Evolutionary conservation across 2,113 vertebrate genomes (phyloP).

Genomic region (Tenrec ecaudatus): DNA sequence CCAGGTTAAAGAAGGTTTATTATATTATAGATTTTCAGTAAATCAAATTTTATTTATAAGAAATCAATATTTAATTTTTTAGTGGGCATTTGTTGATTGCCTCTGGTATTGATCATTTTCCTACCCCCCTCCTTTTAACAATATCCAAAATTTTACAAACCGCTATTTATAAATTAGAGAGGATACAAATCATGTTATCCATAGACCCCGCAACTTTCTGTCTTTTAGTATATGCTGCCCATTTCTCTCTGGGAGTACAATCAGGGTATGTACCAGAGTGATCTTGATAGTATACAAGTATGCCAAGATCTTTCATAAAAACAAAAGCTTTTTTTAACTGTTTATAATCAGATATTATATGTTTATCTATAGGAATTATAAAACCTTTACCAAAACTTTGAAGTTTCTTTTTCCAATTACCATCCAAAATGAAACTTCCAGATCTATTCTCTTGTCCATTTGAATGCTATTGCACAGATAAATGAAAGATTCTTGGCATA

Average conservation of each 20-base stretch:
- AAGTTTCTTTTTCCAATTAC: not conserved
- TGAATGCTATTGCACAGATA: not conserved
- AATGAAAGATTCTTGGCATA: not conserved
- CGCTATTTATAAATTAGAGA: not conserved
- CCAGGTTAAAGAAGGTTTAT: not conserved
- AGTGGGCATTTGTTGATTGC: not conserved
- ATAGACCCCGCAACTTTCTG: no score
- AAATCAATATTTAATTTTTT: slow-evolving; percentile 15
- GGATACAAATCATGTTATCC: not conserved
- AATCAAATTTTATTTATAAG: not conserved
- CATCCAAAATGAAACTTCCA: not conserved
- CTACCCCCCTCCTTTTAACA: not conserved
- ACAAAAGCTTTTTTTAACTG: not conserved
- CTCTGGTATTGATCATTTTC: not conserved
- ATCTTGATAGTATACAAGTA: not conserved
- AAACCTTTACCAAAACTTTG: not conserved
- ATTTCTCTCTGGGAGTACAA: not conserved
- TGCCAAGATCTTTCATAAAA: not conserved
- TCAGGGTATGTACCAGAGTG: not conserved
- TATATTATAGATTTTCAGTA: not conserved
- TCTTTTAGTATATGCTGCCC: not conserved
- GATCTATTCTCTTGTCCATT: not conserved
- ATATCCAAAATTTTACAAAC: not conserved
- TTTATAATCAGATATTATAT: not conserved
- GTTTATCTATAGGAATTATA: not conserved